Evolutionary conservation across 53 echinoderm and acorn worm species (phyloP), one percentile per base, ranked within the genome.

Genomic region (Hippasteria phrygiana): DNA sequence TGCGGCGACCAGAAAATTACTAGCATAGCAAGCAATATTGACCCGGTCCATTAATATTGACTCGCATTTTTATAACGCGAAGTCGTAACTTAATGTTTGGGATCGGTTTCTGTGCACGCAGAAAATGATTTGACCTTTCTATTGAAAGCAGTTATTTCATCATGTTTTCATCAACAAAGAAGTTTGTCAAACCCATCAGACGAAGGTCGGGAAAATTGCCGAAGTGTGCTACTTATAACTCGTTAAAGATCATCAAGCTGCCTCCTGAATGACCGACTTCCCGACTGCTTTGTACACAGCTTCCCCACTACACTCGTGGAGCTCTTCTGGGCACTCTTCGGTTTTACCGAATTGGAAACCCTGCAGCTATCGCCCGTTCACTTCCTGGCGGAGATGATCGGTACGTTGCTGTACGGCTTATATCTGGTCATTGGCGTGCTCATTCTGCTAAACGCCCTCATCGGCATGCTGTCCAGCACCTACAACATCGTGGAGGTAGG

Each of bases 391-490:
- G 81, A 90, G 50, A 29, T 70, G 5, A 90, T 92, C n/a, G 94
- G 94, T 20, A 50, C 90, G 8, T 35, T 87, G 8, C 84, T 96
- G 48, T 96, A 84, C 28, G 94, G 76, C 18, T 43, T 63, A 18
- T 96, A 91, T 40, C 54, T 88, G 35, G 80, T 96, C 18, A 20
- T 94, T 17, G 92, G 88, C 24, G 91, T 96, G 13, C 67, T 96
- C 1, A 89, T 96, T 9, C 73, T 94, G 0, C 93, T 96, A 34
- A 96, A 96, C 71, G 91, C 92, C 7, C 93, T 96, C 66, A 94
- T 96, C 56, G 96, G 94, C 43, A 91, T 96, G 65, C 87, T 96
- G 94, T 94, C 94, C 75, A 96, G 87, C 87, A 93, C 90, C 24
- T 96, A 96, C 81, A 94, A 92, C 78, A 88, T 66, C 3, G 88